A percentile compares a stretch with the other conserved stretches of the same genome.
Evolutionary conservation across 37 sponge, comb jelly and placozoan species (phyloP).

Genomic region (Chondrosia reniformis): DNA sequence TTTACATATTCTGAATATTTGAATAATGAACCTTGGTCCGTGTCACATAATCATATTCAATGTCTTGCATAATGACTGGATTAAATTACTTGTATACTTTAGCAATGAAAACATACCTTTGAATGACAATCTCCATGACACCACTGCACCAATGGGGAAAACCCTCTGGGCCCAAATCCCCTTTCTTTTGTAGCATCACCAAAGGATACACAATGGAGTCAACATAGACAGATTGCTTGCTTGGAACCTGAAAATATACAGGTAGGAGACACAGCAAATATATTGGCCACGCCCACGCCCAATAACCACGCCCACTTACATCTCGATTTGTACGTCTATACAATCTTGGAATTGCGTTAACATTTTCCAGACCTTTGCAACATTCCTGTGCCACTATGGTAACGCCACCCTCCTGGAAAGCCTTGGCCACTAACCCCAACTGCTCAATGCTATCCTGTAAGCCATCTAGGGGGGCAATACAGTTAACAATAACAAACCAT

Average conservation of each 20-base stretch:
- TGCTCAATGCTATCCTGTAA: not conserved
- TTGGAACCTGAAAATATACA: not conserved
- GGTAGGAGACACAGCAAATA: not conserved
- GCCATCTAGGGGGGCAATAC: not conserved
- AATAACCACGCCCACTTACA: slow-evolving; percentile 26
- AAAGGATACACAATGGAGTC: not conserved
- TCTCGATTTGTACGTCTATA: slow-evolving; percentile 89
- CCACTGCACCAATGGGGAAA: too few relatives aligned
- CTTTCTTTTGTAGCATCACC: too few relatives aligned
- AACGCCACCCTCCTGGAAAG: slow-evolving; percentile 29
- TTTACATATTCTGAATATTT: too few relatives aligned
- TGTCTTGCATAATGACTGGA: too few relatives aligned
- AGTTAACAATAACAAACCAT: not conserved
- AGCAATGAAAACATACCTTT: too few relatives aligned
- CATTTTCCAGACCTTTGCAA: slow-evolving; percentile 58
- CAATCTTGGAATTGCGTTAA: slow-evolving; percentile 83
- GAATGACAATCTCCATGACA: too few relatives aligned
- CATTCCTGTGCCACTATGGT: slow-evolving; percentile 44
- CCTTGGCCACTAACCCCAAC: slow-evolving; percentile 18
- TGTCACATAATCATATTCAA: too few relatives aligned
- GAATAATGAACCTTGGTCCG: too few relatives aligned
- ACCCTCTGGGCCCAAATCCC: too few relatives aligned
- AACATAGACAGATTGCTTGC: not conserved
- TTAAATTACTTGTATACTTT: too few relatives aligned
- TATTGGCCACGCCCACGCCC: not conserved